Percentiles rank a stretch among this genome's conserved stretches.
Evolutionary conservation across 2,888 invertebrate genomes (phyloP).

Genomic region (Orthosia gothica): DNA sequence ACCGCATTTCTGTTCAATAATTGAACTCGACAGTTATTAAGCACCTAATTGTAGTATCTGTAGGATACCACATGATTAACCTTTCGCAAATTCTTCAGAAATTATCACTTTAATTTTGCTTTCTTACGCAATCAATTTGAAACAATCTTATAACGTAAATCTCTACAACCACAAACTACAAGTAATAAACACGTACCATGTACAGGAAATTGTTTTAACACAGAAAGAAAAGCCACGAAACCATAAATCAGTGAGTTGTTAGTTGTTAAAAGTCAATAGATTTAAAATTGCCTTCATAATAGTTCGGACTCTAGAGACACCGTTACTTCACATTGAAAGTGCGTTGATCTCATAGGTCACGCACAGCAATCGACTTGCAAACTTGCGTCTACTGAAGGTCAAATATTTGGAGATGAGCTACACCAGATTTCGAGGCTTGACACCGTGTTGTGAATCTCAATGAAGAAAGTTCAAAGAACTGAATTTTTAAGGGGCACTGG

Average conservation of each 20-base stretch:
- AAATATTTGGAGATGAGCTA: constrained; percentile 77
- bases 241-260: constrained; percentile 47
- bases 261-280: constrained; percentile 60
- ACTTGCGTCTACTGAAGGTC: constrained; percentile 76
- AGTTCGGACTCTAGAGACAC: constrained; percentile 70
- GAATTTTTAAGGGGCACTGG: constrained; percentile 9
- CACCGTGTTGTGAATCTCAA: constrained; percentile 62
- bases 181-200: constrained; percentile 27
- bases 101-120: background rate
- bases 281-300: constrained; percentile 66
- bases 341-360: constrained; percentile 83
- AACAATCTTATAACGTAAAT: constrained; percentile 7
- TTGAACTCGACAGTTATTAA: background rate
- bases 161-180: constrained; percentile 46
- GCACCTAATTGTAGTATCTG: background rate
- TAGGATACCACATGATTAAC: constrained; percentile 5
- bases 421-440: constrained; percentile 66
- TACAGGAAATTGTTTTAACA: constrained; percentile 33
- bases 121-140: constrained; percentile 9
- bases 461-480: constrained; percentile 53
- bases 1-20: constrained; percentile 1
- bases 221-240: constrained; percentile 36
- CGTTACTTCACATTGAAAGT: constrained; percentile 83
- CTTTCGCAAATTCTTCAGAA: background rate
- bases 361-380: constrained; percentile 73